Conservation (phyloP, 2,113 vertebrate species). For the Thomomys bottae region DNA sequence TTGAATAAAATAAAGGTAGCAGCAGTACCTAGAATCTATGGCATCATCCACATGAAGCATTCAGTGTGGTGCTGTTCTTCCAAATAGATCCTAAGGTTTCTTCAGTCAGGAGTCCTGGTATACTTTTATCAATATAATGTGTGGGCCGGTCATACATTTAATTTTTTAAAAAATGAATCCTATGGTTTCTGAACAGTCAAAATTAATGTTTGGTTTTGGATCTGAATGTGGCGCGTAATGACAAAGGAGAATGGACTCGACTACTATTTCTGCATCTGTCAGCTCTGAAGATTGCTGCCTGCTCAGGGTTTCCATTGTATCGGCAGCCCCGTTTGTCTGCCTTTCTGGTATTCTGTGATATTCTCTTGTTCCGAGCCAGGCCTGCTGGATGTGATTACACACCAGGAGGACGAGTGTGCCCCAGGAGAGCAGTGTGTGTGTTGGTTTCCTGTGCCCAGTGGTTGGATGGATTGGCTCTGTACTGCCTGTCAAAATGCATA, state of each 20-base stretch:
- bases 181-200: slow-evolving; percentile 8
- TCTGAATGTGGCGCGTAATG: not conserved
- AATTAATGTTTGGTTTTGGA: not conserved
- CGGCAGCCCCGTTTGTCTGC: not conserved
- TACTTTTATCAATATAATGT: not conserved
- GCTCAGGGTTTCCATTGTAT: not conserved
- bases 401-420: slow-evolving; percentile 16
- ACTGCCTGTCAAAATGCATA: slow-evolving; percentile 62
- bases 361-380: not conserved
- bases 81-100: not conserved
- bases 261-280: not conserved
- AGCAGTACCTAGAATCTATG: not conserved
- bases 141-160: no score
- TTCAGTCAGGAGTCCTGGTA: not conserved
- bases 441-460: not conserved
- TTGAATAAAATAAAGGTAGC: not conserved
- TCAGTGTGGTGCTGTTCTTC: not conserved
- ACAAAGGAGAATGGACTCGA: not conserved
- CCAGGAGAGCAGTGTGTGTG: slow-evolving; percentile 37
- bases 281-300: not conserved
- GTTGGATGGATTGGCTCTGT: slow-evolving; percentile 46
- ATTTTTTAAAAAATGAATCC: not conserved
- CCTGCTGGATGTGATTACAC: slow-evolving; percentile 60
- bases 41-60: not conserved
- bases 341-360: slow-evolving; percentile 13